phyloP scores from a whole-genome alignment of 2,797 vertebrate genomes.

The Serranus cabrilla region DNA sequence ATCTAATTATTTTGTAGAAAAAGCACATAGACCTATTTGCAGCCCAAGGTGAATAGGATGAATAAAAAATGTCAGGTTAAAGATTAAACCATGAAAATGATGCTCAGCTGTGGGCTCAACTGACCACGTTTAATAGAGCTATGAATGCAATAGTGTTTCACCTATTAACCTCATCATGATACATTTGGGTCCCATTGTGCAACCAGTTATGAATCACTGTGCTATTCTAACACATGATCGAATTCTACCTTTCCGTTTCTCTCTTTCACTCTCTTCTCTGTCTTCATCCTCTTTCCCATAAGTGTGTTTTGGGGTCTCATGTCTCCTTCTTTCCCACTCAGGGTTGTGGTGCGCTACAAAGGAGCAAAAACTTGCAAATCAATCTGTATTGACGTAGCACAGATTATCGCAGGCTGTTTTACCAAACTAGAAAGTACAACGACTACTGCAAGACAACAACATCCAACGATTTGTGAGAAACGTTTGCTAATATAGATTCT shows the following conservation, averaged over 20 bases:
- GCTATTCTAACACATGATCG: neutral
- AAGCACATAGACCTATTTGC: neutral
- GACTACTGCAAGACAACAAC: slow-evolving; percentile 17
- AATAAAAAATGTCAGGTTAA: slow-evolving; percentile 4
- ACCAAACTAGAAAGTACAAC: slow-evolving; percentile 5
- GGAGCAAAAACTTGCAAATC: slow-evolving; percentile 58
- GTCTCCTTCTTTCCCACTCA: slow-evolving; percentile 44
- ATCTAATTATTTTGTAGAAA: neutral
- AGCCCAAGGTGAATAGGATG: neutral
- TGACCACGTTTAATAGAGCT: slow-evolving; percentile 19
- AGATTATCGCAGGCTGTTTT: slow-evolving; percentile 44
- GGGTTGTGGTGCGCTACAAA: slow-evolving; percentile 63
- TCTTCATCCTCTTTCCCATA: slow-evolving; percentile 57
- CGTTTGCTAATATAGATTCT: slow-evolving; percentile 10
- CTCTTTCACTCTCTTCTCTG: slow-evolving; percentile 42
- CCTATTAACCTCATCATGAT: slow-evolving; percentile 28
- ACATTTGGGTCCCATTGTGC: slow-evolving; percentile 21
- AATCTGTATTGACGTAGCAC: slow-evolving; percentile 36
- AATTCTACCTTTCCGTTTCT: slow-evolving; percentile 76
- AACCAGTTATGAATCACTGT: slow-evolving; percentile 57
- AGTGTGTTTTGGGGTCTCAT: slow-evolving; percentile 28
- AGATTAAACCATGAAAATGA: slow-evolving; percentile 6
- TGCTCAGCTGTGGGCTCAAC: slow-evolving; percentile 13
- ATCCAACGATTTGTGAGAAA: slow-evolving; percentile 35
- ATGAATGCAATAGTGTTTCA: slow-evolving; percentile 20